Percentiles rank a stretch among this genome's conserved stretches.
Conservation (phyloP, 2,888 invertebrate species). For the Pocota personata region DNA sequence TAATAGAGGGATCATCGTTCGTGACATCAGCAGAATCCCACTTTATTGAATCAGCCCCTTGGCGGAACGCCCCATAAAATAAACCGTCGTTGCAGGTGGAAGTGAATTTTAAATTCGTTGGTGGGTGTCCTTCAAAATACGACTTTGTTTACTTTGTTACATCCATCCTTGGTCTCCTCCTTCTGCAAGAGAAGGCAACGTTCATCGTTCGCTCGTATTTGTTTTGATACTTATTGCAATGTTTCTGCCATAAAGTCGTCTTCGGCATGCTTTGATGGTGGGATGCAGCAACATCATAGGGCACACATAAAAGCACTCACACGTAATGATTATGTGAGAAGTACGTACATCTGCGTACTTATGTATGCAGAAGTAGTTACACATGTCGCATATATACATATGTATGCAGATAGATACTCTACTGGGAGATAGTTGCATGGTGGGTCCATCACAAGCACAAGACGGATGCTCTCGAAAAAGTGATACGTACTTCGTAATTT, state of each 20-base stretch:
- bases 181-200: background rate
- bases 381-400: constrained; percentile 1
- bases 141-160: constrained; percentile 39
- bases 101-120: constrained; percentile 4
- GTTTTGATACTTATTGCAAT: constrained; percentile 14
- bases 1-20: constrained; percentile 24
- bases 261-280: background rate
- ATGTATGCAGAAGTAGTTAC: background rate
- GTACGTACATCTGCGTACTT: background rate
- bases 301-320: background rate
- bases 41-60: constrained; percentile 9
- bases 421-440: constrained; percentile 1
- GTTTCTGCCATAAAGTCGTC: constrained; percentile 3
- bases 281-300: background rate
- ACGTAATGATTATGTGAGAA: background rate
- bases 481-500: constrained; percentile 48
- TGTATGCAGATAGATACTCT: background rate
- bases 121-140: constrained; percentile 17
- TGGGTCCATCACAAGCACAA: too few relatives aligned
- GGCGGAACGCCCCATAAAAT: background rate
- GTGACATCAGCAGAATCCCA: constrained; percentile 2
- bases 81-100: constrained; percentile 26
- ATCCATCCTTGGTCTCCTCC: background rate
- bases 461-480: constrained; percentile 24
- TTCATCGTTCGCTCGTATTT: background rate